A percentile compares a stretch with the other conserved stretches of the same genome.
Evolutionary conservation across 2,797 vertebrate genomes (phyloP).

Genomic region (Lagocephalus sceleratus): DNA sequence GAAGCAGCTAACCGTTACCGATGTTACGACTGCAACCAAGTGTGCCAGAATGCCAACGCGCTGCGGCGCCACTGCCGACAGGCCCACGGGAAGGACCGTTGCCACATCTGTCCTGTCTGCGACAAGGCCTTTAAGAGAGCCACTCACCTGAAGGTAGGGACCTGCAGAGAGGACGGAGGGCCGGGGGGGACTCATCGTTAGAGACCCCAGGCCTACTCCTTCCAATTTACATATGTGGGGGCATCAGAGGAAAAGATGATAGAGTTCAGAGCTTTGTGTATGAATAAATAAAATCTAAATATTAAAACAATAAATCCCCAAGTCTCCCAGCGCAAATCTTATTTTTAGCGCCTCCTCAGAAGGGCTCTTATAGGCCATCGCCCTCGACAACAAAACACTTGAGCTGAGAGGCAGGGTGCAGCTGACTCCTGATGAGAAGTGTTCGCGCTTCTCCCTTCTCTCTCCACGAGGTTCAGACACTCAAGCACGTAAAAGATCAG

Average conservation of each 20-base stretch:
- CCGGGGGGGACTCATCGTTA: neutral
- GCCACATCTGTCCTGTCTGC: slow-evolving; percentile 89
- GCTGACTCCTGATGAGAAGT: slow-evolving; percentile 1
- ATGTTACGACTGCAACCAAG: slow-evolving; percentile 88
- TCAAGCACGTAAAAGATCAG: slow-evolving; percentile 6
- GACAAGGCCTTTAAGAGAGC: slow-evolving; percentile 96
- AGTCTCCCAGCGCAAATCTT: neutral
- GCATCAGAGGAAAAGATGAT: neutral
- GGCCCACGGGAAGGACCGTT: slow-evolving; percentile 90
- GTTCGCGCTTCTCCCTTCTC: neutral
- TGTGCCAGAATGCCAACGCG: slow-evolving; percentile 81
- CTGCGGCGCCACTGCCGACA: slow-evolving; percentile 89
- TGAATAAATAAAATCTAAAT: neutral
- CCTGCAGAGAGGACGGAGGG: neutral
- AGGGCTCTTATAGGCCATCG: neutral
- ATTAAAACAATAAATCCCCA: slow-evolving; percentile 2
- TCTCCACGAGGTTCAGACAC: slow-evolving; percentile 9
- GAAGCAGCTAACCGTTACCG: slow-evolving; percentile 82
- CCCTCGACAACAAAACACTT: slow-evolving; percentile 21
- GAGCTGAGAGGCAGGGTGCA: slow-evolving; percentile 6
- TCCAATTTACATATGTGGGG: too few relatives aligned
- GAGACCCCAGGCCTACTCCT: neutral
- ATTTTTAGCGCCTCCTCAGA: slow-evolving; percentile 8
- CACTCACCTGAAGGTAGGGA: slow-evolving; percentile 92
- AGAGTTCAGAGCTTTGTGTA: neutral